These are phyloP conservation scores for Notechis scutatus DNA, from an alignment of 2,113 vertebrate species.

Conservation along the genomic window DNA sequence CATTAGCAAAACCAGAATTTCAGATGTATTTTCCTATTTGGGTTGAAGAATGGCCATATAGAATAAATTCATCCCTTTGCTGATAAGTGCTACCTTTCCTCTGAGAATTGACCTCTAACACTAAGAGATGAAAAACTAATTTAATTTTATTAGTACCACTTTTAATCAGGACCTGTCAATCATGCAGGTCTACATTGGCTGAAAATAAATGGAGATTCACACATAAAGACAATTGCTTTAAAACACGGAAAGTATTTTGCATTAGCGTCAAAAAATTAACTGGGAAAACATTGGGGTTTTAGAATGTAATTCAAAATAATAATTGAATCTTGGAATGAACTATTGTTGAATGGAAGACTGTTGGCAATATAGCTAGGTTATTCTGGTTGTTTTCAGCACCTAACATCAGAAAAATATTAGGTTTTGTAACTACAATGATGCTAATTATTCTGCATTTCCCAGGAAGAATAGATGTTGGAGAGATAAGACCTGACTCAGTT, in stretches of 20 bases:
- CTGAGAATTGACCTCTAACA: neutral
- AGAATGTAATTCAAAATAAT: constrained; percentile 23
- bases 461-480: neutral
- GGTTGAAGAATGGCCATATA: neutral
- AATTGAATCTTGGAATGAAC: constrained; percentile 36
- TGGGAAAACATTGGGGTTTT: constrained; percentile 5
- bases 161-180: constrained; percentile 53
- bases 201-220: constrained; percentile 29
- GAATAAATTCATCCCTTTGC: constrained; percentile 15
- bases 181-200: constrained; percentile 22
- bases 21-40: neutral
- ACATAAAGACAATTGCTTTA: constrained; percentile 5
- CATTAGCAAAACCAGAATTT: constrained; percentile 1
- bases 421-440: constrained; percentile 6
- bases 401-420: constrained; percentile 23
- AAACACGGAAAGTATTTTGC: constrained; percentile 18
- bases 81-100: neutral
- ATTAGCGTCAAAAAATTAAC: constrained; percentile 29
- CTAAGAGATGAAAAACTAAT: constrained; percentile 8
- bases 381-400: constrained; percentile 33
- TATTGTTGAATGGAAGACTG: constrained; percentile 34
- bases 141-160: constrained; percentile 20
- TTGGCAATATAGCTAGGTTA: constrained; percentile 23
- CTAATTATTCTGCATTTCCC: neutral
- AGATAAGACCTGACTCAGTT: neutral